Conservation (phyloP, 2,888 invertebrate genomes). For the Nudaria mundana region DNA sequence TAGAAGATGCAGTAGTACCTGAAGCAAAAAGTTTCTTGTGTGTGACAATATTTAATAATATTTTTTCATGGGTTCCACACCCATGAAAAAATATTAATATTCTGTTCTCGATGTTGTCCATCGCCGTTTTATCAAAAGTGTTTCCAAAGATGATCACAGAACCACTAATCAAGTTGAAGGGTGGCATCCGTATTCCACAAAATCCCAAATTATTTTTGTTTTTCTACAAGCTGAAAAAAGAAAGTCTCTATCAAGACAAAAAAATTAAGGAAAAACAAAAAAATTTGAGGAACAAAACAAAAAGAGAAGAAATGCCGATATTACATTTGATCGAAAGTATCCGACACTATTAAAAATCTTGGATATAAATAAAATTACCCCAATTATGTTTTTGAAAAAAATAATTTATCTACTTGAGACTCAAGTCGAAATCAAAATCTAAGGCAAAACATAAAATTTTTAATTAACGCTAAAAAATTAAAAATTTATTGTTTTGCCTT, state of each 20-base stretch:
- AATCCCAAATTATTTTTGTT: slow-evolving; percentile 1
- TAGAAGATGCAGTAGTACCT: not conserved
- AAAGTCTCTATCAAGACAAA: not conserved
- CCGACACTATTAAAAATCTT: not conserved
- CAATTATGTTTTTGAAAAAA: not conserved
- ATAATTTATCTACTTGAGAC: not conserved
- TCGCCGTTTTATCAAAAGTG: slow-evolving; percentile 4
- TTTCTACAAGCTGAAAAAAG: not conserved
- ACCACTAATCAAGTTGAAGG: slow-evolving; percentile 8
- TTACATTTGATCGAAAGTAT: slow-evolving; percentile 4
- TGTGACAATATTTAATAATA: not conserved
- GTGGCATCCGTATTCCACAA: not conserved
- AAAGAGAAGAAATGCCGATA: slow-evolving; percentile 4
- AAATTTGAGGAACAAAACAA: slow-evolving; percentile 1
- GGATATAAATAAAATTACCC: slow-evolving; percentile 1
- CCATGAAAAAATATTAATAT: not conserved
- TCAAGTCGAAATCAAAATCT: not conserved
- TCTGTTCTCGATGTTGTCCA: slow-evolving; percentile 1
- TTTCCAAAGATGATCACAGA: slow-evolving; percentile 2
- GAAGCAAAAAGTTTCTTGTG: slow-evolving; percentile 1
- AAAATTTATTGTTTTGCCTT: not conserved
- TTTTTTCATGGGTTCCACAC: too few species aligned
- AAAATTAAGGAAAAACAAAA: not conserved
- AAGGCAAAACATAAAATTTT: not conserved
- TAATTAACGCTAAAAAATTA: slow-evolving; percentile 3